Percentiles rank a stretch among this genome's conserved stretches.
These are phyloP conservation scores for Diloba caeruleocephala DNA, from an alignment of 2,888 invertebrate genomes.

Conservation along the genomic window DNA sequence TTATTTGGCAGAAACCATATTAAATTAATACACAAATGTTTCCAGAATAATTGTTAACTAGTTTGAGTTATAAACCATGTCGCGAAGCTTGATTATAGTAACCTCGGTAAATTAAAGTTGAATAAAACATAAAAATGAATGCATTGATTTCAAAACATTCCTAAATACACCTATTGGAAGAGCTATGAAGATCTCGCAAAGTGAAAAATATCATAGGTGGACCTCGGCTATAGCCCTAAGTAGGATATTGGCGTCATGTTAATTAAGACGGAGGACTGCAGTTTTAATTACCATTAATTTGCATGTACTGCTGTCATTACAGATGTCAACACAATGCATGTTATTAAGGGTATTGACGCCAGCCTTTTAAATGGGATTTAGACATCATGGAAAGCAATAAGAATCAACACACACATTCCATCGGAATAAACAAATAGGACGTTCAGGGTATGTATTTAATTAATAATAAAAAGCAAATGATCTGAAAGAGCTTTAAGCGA, in stretches of 20 bases:
- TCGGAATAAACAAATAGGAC: neutral
- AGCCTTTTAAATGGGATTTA: slow-evolving; percentile 30
- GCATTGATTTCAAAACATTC: neutral
- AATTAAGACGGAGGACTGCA: neutral
- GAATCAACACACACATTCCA: neutral
- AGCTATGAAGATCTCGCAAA: neutral
- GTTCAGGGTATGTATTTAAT: neutral
- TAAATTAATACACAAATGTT: neutral
- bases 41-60: no score
- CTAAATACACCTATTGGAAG: no score
- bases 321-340: slow-evolving; percentile 23
- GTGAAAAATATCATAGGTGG: slow-evolving; percentile 6
- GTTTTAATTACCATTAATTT: slow-evolving; percentile 23
- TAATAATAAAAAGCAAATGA: neutral
- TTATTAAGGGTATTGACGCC: slow-evolving; percentile 44
- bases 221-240: no score
- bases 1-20: neutral
- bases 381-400: slow-evolving; percentile 9
- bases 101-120: no score
- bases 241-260: no score
- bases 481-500: slow-evolving; percentile 3
- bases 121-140: no score
- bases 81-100: no score
- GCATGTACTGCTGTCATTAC: slow-evolving; percentile 17
- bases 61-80: no score